A percentile compares a stretch with the other conserved stretches of the same genome.
phyloP scores from a whole-genome alignment of 2,888 invertebrate species.

The Aricia artaxerxes region DNA sequence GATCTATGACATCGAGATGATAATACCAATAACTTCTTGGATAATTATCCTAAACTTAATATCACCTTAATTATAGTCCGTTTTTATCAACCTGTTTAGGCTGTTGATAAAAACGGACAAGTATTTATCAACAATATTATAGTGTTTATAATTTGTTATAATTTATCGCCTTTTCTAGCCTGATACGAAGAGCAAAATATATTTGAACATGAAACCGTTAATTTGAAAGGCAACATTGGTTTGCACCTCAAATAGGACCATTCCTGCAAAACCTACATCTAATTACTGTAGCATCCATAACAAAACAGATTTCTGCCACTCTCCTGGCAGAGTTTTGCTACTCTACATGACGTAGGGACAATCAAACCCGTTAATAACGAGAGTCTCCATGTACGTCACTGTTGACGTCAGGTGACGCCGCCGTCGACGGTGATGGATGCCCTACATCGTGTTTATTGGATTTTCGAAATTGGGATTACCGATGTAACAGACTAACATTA shows the following conservation, averaged over 20 bases:
- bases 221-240: background rate
- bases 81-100: too few species aligned
- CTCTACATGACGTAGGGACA: background rate
- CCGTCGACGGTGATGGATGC: conserved; percentile 5
- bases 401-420: conserved; percentile 22
- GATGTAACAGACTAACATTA: too few species aligned
- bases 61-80: too few species aligned
- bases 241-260: background rate
- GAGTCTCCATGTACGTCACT: background rate
- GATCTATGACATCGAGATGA: too few species aligned
- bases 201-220: too few species aligned
- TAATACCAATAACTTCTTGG: too few species aligned
- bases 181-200: too few species aligned
- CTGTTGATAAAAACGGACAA: too few species aligned
- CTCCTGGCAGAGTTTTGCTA: background rate
- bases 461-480: background rate
- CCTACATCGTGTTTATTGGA: conserved; percentile 10
- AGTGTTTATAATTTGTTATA: too few species aligned
- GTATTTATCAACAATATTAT: too few species aligned
- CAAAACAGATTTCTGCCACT: background rate
- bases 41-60: too few species aligned
- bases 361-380: conserved; percentile 1
- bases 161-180: too few species aligned
- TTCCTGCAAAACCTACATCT: background rate
- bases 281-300: background rate